Evolutionary conservation across 2,113 vertebrate genomes (phyloP).

Genomic region (Triplophysa siluroides): DNA sequence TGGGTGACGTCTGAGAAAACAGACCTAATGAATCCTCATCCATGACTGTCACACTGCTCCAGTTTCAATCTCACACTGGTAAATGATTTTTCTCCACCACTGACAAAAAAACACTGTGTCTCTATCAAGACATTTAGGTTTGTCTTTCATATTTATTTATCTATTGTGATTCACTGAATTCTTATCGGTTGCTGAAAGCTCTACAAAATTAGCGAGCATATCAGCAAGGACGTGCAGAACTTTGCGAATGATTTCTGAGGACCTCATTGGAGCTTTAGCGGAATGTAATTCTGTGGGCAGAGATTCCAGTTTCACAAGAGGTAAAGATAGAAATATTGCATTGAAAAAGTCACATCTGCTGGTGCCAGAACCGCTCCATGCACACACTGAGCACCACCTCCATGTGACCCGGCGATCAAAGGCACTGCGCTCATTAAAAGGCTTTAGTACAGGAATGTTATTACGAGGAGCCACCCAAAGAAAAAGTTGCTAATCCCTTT

Average conservation of each 20-base stretch:
- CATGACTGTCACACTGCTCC: slow-evolving; percentile 1
- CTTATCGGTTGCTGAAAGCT: too few species aligned
- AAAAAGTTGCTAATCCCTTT: slow-evolving; percentile 60
- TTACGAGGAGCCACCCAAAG: slow-evolving; percentile 48
- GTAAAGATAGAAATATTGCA: neutral
- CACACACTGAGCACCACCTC: slow-evolving; percentile 5
- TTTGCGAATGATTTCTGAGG: neutral
- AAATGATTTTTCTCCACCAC: neutral
- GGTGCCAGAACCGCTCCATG: neutral
- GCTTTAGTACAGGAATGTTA: slow-evolving; percentile 55
- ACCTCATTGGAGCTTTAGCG: too few species aligned
- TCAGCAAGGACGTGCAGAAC: neutral
- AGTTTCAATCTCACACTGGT: neutral
- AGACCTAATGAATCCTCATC: neutral
- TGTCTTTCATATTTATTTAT: too few species aligned
- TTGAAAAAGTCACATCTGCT: slow-evolving; percentile 6
- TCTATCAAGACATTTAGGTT: neutral
- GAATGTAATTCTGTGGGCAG: neutral
- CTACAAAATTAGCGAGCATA: neutral
- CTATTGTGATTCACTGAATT: too few species aligned
- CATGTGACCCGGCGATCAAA: slow-evolving; percentile 56
- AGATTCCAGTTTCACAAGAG: neutral
- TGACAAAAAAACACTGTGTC: neutral
- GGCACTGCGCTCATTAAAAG: slow-evolving; percentile 46
- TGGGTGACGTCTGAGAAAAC: neutral